Evolutionary conservation across 2,113 vertebrate genomes (phyloP).

Genomic region (Erythrocercus mccallii): DNA sequence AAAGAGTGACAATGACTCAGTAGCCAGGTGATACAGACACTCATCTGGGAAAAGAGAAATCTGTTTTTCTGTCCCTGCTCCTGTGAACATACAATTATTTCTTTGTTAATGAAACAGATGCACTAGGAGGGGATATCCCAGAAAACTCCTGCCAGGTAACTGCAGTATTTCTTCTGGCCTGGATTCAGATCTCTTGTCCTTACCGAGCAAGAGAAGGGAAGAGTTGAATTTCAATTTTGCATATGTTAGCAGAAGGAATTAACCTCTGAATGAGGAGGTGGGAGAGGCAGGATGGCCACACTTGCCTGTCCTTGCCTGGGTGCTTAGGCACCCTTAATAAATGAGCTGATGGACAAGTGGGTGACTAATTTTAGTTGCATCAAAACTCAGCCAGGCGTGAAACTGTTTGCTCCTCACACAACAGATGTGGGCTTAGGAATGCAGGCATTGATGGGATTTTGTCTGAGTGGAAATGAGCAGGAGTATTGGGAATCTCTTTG

Average conservation of each 20-base stretch:
- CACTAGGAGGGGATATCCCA: background rate
- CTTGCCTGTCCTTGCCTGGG: background rate
- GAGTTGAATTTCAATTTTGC: background rate
- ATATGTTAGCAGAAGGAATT: background rate
- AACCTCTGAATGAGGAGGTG: background rate
- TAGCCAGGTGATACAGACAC: slow-evolving; percentile 40
- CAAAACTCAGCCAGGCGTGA: background rate
- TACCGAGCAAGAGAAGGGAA: background rate
- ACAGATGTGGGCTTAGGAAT: background rate
- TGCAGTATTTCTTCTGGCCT: background rate
- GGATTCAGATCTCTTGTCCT: background rate
- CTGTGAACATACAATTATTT: background rate
- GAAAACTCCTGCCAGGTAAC: background rate
- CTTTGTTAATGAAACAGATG: background rate
- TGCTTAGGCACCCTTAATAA: background rate
- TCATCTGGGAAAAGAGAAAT: slow-evolving; percentile 26
- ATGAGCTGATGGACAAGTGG: background rate
- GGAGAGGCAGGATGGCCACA: background rate
- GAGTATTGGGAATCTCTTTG: background rate
- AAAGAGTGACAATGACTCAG: slow-evolving; percentile 41
- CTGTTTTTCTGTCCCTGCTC: background rate
- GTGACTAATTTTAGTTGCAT: background rate
- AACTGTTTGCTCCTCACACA: background rate
- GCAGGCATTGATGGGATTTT: background rate
- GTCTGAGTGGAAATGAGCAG: background rate